These are phyloP conservation scores for Tonatia bakeri DNA, from an alignment of 2,113 vertebrate species.

Conservation along the genomic window DNA sequence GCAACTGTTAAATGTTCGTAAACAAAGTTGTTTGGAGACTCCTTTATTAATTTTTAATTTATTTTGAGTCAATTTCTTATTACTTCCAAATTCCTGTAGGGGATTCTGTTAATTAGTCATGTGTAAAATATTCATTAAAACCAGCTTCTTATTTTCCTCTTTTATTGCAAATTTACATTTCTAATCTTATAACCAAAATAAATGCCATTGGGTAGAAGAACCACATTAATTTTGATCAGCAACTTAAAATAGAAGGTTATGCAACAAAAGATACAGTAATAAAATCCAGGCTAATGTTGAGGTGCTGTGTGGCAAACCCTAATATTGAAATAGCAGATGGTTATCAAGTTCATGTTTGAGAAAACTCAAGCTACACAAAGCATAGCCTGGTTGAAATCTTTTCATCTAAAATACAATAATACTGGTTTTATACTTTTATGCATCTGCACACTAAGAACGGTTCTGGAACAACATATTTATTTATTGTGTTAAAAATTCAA, in stretches of 20 bases:
- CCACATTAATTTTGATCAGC: constrained; percentile 84
- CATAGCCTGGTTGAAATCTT: not conserved
- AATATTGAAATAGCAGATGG: constrained; percentile 33
- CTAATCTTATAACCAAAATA: constrained; percentile 86
- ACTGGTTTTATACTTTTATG: not conserved
- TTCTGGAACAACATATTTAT: not conserved
- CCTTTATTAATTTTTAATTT: constrained; percentile 89
- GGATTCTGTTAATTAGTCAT: constrained; percentile 87
- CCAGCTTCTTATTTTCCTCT: constrained; percentile 83
- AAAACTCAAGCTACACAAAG: not conserved
- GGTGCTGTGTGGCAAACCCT: constrained; percentile 33
- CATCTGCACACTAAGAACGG: not conserved
- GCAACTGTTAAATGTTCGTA: constrained; percentile 84
- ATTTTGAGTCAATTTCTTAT: constrained; percentile 86
- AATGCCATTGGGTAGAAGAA: constrained; percentile 82
- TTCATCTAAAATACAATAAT: not conserved
- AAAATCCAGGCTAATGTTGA: constrained; percentile 44
- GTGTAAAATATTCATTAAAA: constrained; percentile 89
- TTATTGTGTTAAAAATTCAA: not conserved
- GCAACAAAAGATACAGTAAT: constrained; percentile 75
- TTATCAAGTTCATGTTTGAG: constrained; percentile 39
- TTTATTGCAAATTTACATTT: constrained; percentile 88
- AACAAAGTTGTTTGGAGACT: constrained; percentile 86
- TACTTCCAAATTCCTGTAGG: constrained; percentile 85
- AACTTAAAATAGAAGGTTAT: constrained; percentile 73